These are phyloP conservation scores for Perccottus glenii DNA, from an alignment of 2,113 vertebrate species.

Conservation along the genomic window DNA sequence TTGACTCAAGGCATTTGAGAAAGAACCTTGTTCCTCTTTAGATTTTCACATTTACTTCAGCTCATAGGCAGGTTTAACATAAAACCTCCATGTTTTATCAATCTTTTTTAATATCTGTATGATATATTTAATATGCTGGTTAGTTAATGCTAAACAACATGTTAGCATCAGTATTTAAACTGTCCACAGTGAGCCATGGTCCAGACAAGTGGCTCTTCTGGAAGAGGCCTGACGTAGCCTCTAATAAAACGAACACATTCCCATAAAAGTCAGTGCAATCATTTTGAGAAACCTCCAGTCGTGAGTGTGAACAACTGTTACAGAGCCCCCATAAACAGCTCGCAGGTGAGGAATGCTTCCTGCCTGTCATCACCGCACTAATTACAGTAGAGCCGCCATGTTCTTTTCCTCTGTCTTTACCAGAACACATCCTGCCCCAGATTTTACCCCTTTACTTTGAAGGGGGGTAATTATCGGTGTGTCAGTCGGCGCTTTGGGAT, in stretches of 20 bases:
- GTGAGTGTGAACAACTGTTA: too few species aligned
- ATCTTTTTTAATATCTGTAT: too few species aligned
- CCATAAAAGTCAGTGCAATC: too few species aligned
- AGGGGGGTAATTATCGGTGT: constrained; percentile 39
- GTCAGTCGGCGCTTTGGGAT: constrained; percentile 7
- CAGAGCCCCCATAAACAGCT: neutral
- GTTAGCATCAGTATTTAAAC: neutral
- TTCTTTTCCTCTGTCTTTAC: neutral
- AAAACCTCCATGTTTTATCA: too few species aligned
- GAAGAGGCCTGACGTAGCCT: too few species aligned
- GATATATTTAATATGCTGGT: neutral
- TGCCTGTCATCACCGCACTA: constrained; percentile 42
- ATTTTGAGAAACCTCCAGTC: too few species aligned
- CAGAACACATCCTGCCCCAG: constrained; percentile 44
- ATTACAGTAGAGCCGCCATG: constrained; percentile 51
- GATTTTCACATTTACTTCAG: too few species aligned
- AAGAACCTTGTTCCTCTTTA: neutral
- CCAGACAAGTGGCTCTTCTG: neutral
- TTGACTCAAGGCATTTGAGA: neutral
- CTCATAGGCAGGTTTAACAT: too few species aligned
- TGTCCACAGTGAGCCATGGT: neutral
- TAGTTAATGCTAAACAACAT: neutral
- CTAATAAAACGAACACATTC: too few species aligned
- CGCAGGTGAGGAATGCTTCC: constrained; percentile 9
- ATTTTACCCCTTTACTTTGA: constrained; percentile 32